These are phyloP conservation scores for Osmerus mordax DNA, from an alignment of 2,113 vertebrate genomes.

Conservation along the genomic window DNA sequence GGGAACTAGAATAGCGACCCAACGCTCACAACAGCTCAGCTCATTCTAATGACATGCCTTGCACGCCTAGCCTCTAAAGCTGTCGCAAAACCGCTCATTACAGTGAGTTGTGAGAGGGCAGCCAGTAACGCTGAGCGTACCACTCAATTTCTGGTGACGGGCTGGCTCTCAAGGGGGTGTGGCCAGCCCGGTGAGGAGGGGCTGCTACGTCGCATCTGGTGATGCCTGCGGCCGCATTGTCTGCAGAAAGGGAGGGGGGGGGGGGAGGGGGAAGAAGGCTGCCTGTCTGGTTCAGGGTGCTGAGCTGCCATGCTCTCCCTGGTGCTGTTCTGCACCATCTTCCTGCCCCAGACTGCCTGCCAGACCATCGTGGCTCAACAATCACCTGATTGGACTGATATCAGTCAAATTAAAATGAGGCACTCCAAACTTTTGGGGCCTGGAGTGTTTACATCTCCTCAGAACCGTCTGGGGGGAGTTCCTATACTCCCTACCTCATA, in stretches of 20 bases:
- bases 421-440: slow-evolving; percentile 44
- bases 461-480: slow-evolving; percentile 44
- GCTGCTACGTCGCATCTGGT: slow-evolving; percentile 58
- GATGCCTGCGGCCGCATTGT: slow-evolving; percentile 54
- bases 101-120: slow-evolving; percentile 66
- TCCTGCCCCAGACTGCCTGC: slow-evolving; percentile 31
- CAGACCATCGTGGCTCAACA: slow-evolving; percentile 48
- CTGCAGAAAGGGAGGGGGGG: slow-evolving; percentile 36
- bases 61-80: slow-evolving; percentile 64
- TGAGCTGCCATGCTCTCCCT: slow-evolving; percentile 32
- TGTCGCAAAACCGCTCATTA: slow-evolving; percentile 68
- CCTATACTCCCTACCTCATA: neutral
- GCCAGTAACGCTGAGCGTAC: slow-evolving; percentile 65
- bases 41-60: slow-evolving; percentile 65
- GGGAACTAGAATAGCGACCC: slow-evolving; percentile 50
- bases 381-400: slow-evolving; percentile 55
- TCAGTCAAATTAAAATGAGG: slow-evolving; percentile 58
- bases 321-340: slow-evolving; percentile 32
- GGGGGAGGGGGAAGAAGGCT: slow-evolving; percentile 39
- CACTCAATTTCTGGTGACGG: slow-evolving; percentile 63
- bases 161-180: slow-evolving; percentile 53
- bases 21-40: slow-evolving; percentile 52
- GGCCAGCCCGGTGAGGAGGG: slow-evolving; percentile 45
- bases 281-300: slow-evolving; percentile 12
- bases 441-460: slow-evolving; percentile 39